These are phyloP conservation scores for Panzeria rudis DNA, from an alignment of 2,888 invertebrate species.

Conservation along the genomic window DNA sequence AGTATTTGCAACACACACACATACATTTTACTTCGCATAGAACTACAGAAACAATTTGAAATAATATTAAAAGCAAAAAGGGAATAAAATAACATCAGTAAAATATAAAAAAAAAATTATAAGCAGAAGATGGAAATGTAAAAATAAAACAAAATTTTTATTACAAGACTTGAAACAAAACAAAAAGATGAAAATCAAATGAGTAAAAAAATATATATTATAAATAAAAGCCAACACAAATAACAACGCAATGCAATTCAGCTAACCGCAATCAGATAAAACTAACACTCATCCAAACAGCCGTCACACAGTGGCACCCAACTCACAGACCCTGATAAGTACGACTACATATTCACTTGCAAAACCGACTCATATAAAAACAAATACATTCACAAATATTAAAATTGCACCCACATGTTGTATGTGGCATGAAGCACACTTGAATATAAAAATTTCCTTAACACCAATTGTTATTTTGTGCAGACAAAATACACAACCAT, in stretches of 20 bases:
- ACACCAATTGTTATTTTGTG: constrained; percentile 58
- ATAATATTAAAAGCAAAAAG: constrained; percentile 31
- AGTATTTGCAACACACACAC: not conserved
- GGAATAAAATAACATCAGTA: not conserved
- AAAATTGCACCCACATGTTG: constrained; percentile 35
- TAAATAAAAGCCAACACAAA: constrained; percentile 54
- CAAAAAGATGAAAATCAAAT: constrained; percentile 20
- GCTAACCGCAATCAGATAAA: constrained; percentile 65
- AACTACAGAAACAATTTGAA: constrained; percentile 23
- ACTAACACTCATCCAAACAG: constrained; percentile 27
- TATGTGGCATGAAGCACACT: constrained; percentile 11
- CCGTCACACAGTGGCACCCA: not conserved
- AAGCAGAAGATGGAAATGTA: not conserved
- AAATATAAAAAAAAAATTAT: not conserved
- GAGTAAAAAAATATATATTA: constrained; percentile 4
- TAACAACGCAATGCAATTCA: constrained; percentile 60
- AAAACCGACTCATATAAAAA: not conserved
- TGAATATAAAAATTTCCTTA: constrained; percentile 54
- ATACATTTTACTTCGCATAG: not conserved
- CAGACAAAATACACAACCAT: constrained; percentile 45
- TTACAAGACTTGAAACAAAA: constrained; percentile 42
- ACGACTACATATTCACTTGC: not conserved
- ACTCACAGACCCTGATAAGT: constrained; percentile 4
- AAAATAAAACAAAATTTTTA: constrained; percentile 28
- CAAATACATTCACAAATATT: not conserved